Base-by-base conservation (phyloP, 2,888 invertebrate species). In the Dermolepida albohirtum region DNA sequence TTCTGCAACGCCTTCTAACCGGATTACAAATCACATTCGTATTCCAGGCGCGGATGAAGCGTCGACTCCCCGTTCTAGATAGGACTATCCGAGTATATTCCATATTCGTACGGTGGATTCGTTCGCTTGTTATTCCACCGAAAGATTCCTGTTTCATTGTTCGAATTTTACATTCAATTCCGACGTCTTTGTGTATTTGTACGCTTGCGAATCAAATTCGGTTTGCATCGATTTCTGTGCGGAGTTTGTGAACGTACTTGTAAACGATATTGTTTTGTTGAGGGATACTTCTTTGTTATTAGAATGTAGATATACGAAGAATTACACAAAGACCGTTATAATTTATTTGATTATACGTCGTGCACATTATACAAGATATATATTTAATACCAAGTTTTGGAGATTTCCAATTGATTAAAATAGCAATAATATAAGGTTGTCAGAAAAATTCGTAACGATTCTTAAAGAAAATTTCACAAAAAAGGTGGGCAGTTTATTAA, bases 141-240 rank as follows among this genome's bases (percentile, higher is more conserved):
- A 34, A 62, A 62, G 59, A 62, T 62, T 62, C 47, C 59, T 11
- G 59, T 49, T 62, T 62, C 59, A 62, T 62, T 62, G 59, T 62
- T 62, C 59, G 59, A 62, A 62, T 62, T 62, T 62, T 62, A 62
- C 59, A 62, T 62, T 62, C 47, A 62, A 59, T 62, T 62, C 47
- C 47, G 34, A 62, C 59, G 43, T 62, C 59, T 62, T 62, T 62
- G 59, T 62, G 47, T 62, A 62, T 62, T 47, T 62, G 59, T 62
- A 47, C 59, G 59, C 16, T n/a, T 47, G 12, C 34, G 59, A 62
- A 47, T 62, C 59, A 47, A 47, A 62, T 62, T 62, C 49, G 40
- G 41, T 55, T 55, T 55, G 55, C 40, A 55, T 55, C 55, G 59
- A 49, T 62, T 62, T 49, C 59, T 57, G 49, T 16, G 34, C 34